Percentiles rank a stretch among this genome's conserved stretches.
Conservation (phyloP, 2,113 vertebrate species). For the Phaethon lepturus region DNA sequence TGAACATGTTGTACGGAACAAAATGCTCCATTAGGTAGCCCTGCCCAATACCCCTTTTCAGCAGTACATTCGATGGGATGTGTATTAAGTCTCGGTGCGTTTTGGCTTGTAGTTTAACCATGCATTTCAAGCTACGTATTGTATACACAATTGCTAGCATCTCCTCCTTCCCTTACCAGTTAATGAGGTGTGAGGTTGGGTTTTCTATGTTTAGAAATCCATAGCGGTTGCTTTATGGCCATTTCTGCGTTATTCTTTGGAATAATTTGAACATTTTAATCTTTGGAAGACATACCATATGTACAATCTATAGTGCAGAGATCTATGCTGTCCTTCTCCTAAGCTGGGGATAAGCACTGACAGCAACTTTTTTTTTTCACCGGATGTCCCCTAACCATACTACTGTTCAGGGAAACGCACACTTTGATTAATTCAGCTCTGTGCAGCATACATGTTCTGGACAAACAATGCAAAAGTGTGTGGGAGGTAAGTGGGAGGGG, state of each 20-base stretch:
- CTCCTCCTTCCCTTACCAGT: not conserved
- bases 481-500: not conserved
- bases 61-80: not conserved
- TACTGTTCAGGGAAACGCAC: not conserved
- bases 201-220: not conserved
- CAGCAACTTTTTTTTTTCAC: not conserved
- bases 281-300: not conserved
- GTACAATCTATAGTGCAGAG: not conserved
- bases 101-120: not conserved
- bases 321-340: not conserved
- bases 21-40: not conserved
- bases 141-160: not conserved
- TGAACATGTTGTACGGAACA: not conserved
- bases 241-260: not conserved
- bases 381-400: not conserved
- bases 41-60: not conserved
- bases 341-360: not conserved
- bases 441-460: not conserved
- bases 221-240: not conserved
- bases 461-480: not conserved
- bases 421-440: not conserved
- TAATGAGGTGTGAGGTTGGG: not conserved
- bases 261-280: not conserved
- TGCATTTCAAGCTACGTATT: not conserved
- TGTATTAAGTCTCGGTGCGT: not conserved